Base-by-base conservation (phyloP, 2,797 vertebrate species). In the Sebastes itinus region DNA sequence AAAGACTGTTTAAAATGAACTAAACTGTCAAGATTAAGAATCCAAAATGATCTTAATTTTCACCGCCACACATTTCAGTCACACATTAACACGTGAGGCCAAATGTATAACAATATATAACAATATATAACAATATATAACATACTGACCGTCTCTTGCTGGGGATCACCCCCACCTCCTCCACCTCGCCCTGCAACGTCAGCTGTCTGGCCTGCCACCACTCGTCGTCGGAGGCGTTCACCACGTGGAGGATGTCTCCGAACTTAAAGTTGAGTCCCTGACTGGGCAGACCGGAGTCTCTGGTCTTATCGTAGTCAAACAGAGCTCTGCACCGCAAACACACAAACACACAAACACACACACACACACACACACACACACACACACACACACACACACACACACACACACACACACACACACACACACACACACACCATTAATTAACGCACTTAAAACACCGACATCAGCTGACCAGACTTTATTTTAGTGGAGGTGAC, bases 191-290 rank as follows among this genome's bases (percentile, higher is more conserved):
- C 64, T 96, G 95, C 0, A 95, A 88, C 16, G 96, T 97, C 82
- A 99, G 97, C 92, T 98, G 98, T 8, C 98, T 92, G 5, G 98
- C 98, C 91, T 99, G 98, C 98, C 98, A 99, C 98, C 98, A 99
- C 87, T 99, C 98, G 72, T 99, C 98, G 46, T 99, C 98, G 0
- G 98, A 99, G 80, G 98, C 98, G 80, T 99, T 99, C 81, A 99
- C 96, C 84, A 99, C 98, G 2, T 99, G 98, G 4, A 99, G 96
- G 87, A 99, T 98, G 92, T 99, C 97, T 0, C 98, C 98, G 68
- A 99, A 99, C 83, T 93, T 96, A 74, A 99, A 99, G 93, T 99
- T 97, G 23, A 99, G 67, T 7, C 98, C 98, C 82, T 99, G 98
- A 90, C 98, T 99, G 12, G 98, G 98, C 80, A 99, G 96, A 8